Conservation (phyloP, 2,113 vertebrate species). For the Cyprinodon variegatus region DNA sequence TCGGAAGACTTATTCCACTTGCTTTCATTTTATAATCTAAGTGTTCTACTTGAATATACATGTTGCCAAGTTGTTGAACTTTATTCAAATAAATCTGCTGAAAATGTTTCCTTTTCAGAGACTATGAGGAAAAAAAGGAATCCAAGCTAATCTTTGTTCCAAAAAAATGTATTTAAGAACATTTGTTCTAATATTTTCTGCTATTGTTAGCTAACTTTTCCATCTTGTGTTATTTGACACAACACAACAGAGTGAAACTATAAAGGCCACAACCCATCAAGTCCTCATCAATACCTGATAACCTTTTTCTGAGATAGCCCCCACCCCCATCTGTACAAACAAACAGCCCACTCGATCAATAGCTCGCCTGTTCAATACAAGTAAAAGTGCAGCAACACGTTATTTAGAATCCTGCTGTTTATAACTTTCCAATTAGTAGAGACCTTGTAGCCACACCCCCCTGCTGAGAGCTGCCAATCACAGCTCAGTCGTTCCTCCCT, state of each 20-base stretch:
- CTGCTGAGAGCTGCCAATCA: conserved; percentile 62
- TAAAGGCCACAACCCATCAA: conserved; percentile 56
- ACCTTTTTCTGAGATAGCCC: conserved; percentile 50
- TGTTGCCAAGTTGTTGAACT: no score
- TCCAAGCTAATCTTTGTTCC: background rate
- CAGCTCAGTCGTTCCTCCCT: background rate
- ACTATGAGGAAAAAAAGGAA: background rate
- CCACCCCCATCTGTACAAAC: conserved; percentile 35
- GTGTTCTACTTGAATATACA: no score
- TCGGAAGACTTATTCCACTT: no score
- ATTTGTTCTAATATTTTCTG: background rate
- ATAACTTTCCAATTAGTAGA: conserved; percentile 67
- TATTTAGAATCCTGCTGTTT: conserved; percentile 44
- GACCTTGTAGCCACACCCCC: conserved; percentile 48
- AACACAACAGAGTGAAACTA: conserved; percentile 10
- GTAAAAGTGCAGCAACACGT: conserved; percentile 49
- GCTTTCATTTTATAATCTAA: no score
- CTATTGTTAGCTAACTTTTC: conserved; percentile 3
- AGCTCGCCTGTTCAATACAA: conserved; percentile 33
- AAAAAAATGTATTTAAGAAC: background rate
- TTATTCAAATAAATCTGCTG: background rate
- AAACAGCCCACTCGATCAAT: conserved; percentile 57
- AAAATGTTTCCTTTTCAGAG: background rate
- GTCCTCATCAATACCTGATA: conserved; percentile 56
- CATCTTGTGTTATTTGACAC: background rate